These are phyloP conservation scores for Actinemys pallida DNA, from an alignment of 2,113 vertebrate genomes.

Conservation along the genomic window DNA sequence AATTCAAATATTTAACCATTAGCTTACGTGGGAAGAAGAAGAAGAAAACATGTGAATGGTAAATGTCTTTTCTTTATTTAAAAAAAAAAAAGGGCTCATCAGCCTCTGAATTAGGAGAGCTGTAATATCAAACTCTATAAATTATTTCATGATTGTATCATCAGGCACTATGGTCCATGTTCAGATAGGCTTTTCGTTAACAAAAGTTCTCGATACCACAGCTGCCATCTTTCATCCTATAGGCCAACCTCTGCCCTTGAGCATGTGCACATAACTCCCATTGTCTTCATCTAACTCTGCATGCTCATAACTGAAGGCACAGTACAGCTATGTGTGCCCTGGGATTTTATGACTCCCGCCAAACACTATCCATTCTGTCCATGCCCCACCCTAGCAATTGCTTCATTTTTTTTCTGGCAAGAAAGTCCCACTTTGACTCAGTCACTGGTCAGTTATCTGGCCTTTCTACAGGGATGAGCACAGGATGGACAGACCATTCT, in stretches of 20 bases:
- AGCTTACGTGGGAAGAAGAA: not conserved
- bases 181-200: not conserved
- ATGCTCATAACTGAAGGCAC: not conserved
- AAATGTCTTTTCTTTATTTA: not conserved
- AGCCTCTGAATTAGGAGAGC: not conserved
- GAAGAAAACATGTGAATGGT: not conserved
- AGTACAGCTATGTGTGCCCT: not conserved
- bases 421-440: not conserved
- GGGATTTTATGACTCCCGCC: not conserved
- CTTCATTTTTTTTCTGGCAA: not conserved
- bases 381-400: not conserved
- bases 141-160: not conserved
- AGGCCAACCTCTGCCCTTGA: not conserved
- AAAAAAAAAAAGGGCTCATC: rapidly evolving
- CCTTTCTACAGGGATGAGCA: not conserved
- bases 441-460: not conserved
- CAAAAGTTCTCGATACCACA: not conserved
- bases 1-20: not conserved
- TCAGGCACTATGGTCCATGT: not conserved
- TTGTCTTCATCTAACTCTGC: not conserved
- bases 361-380: not conserved
- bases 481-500: not conserved
- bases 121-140: not conserved
- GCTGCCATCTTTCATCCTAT: not conserved
- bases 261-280: not conserved